Percentiles rank a stretch among this genome's conserved stretches.
These are phyloP conservation scores for Amblyjoppa proteus DNA, from an alignment of 2,888 invertebrate genomes.

Conservation along the genomic window DNA sequence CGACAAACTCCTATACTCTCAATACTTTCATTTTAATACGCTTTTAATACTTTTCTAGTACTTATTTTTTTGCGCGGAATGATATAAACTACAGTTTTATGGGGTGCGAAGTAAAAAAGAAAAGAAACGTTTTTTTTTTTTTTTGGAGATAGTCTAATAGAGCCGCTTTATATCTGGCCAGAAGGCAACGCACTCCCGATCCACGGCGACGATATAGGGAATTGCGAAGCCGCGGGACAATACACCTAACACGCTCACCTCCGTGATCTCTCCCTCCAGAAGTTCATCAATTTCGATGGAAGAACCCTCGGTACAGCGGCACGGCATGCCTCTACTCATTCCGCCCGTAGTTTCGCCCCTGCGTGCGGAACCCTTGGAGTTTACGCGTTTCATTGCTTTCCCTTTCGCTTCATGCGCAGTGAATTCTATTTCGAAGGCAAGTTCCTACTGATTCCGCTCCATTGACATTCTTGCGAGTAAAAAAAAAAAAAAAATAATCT, in stretches of 20 bases:
- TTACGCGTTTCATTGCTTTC: slow-evolving; percentile 7
- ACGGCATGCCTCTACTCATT: slow-evolving; percentile 6
- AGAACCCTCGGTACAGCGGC: slow-evolving; percentile 9
- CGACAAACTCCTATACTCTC: too few relatives aligned
- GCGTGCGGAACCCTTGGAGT: neutral
- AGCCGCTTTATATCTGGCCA: slow-evolving; percentile 31
- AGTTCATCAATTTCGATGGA: slow-evolving; percentile 48
- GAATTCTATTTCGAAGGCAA: neutral
- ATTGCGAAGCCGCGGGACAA: slow-evolving; percentile 51
- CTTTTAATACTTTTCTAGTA: too few relatives aligned
- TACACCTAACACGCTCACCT: slow-evolving; percentile 42
- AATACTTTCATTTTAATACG: too few relatives aligned
- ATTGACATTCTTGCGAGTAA: neutral
- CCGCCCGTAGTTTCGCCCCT: slow-evolving; percentile 10
- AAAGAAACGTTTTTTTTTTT: too few relatives aligned
- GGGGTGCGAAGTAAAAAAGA: too few relatives aligned
- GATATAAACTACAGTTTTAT: too few relatives aligned
- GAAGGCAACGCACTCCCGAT: slow-evolving; percentile 54
- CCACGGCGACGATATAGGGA: slow-evolving; percentile 38
- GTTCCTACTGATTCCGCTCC: neutral
- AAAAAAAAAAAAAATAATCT: neutral
- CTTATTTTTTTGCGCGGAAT: too few relatives aligned
- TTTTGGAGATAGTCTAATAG: too few relatives aligned
- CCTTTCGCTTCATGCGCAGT: neutral
- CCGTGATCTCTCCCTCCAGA: slow-evolving; percentile 50